A percentile compares a stretch with the other conserved stretches of the same genome.
phyloP scores from a whole-genome alignment of 2,888 invertebrate species.

The Drosophila rellima region DNA sequence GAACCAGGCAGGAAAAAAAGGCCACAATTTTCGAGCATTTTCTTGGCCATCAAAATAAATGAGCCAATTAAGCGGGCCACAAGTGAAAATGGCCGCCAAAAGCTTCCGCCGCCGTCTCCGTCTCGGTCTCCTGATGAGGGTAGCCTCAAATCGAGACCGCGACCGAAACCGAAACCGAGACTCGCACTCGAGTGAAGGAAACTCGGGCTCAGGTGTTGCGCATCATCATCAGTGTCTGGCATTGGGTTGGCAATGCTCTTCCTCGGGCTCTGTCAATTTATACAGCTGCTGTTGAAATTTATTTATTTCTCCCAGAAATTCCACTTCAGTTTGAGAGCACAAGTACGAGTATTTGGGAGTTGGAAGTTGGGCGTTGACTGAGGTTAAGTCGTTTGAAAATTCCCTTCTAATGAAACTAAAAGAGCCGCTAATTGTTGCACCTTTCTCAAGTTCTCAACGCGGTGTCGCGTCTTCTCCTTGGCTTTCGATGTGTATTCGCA shows the following conservation, averaged over 20 bases:
- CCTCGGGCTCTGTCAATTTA: slow-evolving; percentile 40
- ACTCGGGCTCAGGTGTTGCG: slow-evolving; percentile 65
- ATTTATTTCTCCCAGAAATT: slow-evolving; percentile 48
- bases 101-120: slow-evolving; percentile 29
- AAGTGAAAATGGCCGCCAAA: slow-evolving; percentile 58
- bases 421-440: slow-evolving; percentile 69
- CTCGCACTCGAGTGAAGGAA: slow-evolving; percentile 20
- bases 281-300: slow-evolving; percentile 55
- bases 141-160: slow-evolving; percentile 38
- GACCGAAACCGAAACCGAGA: slow-evolving; percentile 5
- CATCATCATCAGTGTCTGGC: slow-evolving; percentile 61
- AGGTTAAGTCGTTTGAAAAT: slow-evolving; percentile 70
- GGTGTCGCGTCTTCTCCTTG: slow-evolving; percentile 9
- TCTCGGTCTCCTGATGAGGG: slow-evolving; percentile 60
- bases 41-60: slow-evolving; percentile 79
- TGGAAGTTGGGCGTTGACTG: slow-evolving; percentile 50
- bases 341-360: slow-evolving; percentile 1
- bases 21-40: slow-evolving; percentile 72
- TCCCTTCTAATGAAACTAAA: slow-evolving; percentile 68
- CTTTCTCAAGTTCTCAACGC: slow-evolving; percentile 41
- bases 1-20: slow-evolving; percentile 38
- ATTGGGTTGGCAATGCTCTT: slow-evolving; percentile 11
- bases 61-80: slow-evolving; percentile 77
- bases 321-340: slow-evolving; percentile 7
- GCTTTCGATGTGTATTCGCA: slow-evolving; percentile 19